Evolutionary conservation across 2,113 vertebrate genomes (phyloP).

Genomic region (Dolichotis patagonum): DNA sequence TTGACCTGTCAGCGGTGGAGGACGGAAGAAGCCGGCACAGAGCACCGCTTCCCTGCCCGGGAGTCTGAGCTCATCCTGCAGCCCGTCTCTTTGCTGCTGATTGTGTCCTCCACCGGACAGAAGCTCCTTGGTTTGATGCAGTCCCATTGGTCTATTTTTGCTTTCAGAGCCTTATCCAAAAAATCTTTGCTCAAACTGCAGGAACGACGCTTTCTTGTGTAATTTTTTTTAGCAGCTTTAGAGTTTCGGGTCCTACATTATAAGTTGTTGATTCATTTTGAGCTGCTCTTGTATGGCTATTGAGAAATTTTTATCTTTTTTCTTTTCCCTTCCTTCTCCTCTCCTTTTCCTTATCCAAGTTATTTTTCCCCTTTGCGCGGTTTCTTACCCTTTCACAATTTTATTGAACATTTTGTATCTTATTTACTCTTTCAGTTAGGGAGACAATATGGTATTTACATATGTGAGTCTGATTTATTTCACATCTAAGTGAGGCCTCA

Average conservation of each 20-base stretch:
- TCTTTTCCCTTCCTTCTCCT: too few relatives aligned
- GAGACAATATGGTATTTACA: too few relatives aligned
- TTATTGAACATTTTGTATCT: too few relatives aligned
- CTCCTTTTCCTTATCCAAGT: too few relatives aligned
- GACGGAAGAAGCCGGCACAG: conserved; percentile 78
- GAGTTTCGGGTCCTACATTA: background rate
- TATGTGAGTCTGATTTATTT: too few relatives aligned
- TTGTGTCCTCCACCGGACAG: background rate
- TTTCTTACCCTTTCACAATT: background rate
- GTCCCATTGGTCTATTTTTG: background rate
- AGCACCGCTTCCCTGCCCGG: conserved; percentile 73
- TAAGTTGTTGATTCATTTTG: background rate
- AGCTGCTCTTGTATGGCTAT: background rate
- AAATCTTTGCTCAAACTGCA: background rate
- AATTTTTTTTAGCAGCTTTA: background rate
- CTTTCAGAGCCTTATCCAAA: background rate
- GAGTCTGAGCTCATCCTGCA: background rate
- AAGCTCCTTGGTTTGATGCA: background rate
- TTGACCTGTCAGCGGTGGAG: conserved; percentile 73
- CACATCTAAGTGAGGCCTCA: too few relatives aligned
- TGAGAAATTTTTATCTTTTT: too few relatives aligned
- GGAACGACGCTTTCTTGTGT: background rate
- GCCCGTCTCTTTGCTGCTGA: background rate
- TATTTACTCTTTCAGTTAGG: too few relatives aligned
- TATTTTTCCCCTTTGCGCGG: too few relatives aligned